These are phyloP conservation scores for Caradrina kadenii DNA, from an alignment of 2,888 invertebrate genomes.

Conservation along the genomic window DNA sequence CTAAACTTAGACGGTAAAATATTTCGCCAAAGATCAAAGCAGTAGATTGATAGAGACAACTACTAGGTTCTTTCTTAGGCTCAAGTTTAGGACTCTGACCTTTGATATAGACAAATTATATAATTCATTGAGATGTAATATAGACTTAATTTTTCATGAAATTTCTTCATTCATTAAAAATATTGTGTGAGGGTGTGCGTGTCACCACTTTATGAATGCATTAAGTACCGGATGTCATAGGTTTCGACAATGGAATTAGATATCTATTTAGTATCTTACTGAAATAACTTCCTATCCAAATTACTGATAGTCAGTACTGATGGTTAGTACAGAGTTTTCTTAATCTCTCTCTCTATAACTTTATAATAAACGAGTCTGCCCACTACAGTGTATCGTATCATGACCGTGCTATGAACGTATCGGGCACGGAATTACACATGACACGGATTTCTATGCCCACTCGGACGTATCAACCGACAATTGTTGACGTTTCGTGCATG, in stretches of 20 bases:
- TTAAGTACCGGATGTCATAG: constrained; percentile 3
- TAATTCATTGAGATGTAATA: background rate
- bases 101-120: background rate
- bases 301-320: constrained; percentile 1
- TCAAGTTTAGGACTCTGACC: background rate
- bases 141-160: background rate
- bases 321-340: constrained; percentile 7
- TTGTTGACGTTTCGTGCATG: too few species aligned
- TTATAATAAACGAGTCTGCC: background rate
- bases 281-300: constrained; percentile 9
- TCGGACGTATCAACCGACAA: too few species aligned
- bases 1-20: background rate
- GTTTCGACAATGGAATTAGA: constrained; percentile 2
- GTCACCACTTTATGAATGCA: constrained; percentile 6
- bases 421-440: too few species aligned
- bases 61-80: background rate
- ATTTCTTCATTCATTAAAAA: background rate
- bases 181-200: background rate
- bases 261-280: constrained; percentile 8
- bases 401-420: too few species aligned
- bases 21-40: background rate
- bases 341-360: background rate
- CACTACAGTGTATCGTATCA: too few species aligned
- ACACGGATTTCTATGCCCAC: too few species aligned
- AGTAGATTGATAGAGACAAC: background rate